These are phyloP conservation scores for Phocides pigmalion DNA, from an alignment of 1,140 invertebrate genomes.

Conservation along the genomic window DNA sequence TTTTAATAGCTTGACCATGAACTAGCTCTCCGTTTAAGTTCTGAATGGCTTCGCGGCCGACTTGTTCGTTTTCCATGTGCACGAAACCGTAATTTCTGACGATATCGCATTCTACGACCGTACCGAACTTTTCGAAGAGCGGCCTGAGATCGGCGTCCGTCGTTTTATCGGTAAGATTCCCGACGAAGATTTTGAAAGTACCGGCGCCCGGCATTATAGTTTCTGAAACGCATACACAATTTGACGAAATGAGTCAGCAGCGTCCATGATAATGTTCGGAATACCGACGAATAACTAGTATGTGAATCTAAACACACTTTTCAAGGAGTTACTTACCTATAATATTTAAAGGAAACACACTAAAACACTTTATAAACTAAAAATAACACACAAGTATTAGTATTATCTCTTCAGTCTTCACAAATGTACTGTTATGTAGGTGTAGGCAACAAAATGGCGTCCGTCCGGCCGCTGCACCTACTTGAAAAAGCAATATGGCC, in stretches of 20 bases:
- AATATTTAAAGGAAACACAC: conserved; percentile 45
- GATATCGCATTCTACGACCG: conserved; percentile 97
- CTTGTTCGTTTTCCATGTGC: conserved; percentile 97
- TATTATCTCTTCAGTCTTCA: conserved; percentile 35
- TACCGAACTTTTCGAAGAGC: conserved; percentile 97
- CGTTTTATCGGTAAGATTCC: conserved; percentile 96
- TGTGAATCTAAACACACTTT: conserved; percentile 11
- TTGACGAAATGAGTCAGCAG: conserved; percentile 80
- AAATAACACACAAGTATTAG: conserved; percentile 41
- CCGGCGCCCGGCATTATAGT: conserved; percentile 92
- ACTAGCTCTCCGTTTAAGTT: conserved; percentile 95
- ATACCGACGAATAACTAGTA: conserved; percentile 45
- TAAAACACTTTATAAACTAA: conserved; percentile 39
- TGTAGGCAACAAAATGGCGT: conserved; percentile 60
- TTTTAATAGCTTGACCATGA: conserved; percentile 95
- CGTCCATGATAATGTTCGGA: conserved; percentile 64
- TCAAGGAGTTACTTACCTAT: conserved; percentile 56
- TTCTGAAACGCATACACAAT: conserved; percentile 83
- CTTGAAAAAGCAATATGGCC: conserved; percentile 1
- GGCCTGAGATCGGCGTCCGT: conserved; percentile 93
- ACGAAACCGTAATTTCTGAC: conserved; percentile 99
- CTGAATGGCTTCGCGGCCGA: conserved; percentile 95
- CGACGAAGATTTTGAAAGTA: conserved; percentile 97
- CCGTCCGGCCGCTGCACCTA: conserved; percentile 8
- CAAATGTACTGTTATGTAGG: conserved; percentile 33